Percentiles rank a stretch among this genome's conserved stretches.
Conservation (phyloP, 2,888 invertebrate genomes). For the Saturnia pavonia region DNA sequence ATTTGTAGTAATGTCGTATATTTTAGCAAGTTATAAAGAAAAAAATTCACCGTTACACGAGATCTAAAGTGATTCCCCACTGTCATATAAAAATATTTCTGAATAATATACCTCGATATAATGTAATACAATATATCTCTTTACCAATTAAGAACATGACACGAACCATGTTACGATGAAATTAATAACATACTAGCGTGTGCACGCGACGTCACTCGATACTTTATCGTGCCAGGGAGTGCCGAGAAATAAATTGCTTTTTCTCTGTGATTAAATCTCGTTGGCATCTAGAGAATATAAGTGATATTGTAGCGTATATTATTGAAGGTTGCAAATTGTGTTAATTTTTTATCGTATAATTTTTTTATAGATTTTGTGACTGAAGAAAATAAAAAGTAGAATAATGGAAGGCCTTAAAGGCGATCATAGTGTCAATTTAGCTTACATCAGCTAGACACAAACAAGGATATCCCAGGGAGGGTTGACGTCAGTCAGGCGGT, state of each 20-base stretch:
- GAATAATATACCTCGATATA: background rate
- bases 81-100: background rate
- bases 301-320: background rate
- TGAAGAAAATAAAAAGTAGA: too few relatives aligned
- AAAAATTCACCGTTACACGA: background rate
- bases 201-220: conserved; percentile 16
- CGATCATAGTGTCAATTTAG: too few relatives aligned
- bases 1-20: too few relatives aligned
- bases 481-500: too few relatives aligned
- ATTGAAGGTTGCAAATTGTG: background rate
- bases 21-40: too few relatives aligned
- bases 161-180: conserved; percentile 5
- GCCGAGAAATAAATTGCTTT: conserved; percentile 11
- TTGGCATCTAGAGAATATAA: background rate
- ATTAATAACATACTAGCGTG: conserved; percentile 14
- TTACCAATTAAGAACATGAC: conserved; percentile 11
- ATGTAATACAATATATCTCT: background rate
- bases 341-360: background rate
- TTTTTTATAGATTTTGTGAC: background rate
- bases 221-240: conserved; percentile 3
- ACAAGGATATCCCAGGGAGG: too few relatives aligned
- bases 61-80: background rate
- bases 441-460: too few relatives aligned
- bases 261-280: background rate
- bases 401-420: too few relatives aligned